Conservation (phyloP, 2,888 invertebrate genomes). For the Tenthredo distinguenda region DNA sequence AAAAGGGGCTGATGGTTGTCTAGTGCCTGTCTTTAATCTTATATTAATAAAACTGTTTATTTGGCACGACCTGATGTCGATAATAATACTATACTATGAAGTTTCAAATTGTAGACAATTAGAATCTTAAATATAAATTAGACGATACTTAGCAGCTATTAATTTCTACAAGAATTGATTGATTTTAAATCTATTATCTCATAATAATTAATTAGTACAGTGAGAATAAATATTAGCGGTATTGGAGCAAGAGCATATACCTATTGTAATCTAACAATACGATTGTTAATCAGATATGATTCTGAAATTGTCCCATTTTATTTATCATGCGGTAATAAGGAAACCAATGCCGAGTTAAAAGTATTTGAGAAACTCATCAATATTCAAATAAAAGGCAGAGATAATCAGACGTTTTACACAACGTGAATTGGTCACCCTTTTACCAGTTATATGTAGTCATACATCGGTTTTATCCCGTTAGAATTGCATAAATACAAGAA, state of each 20-base stretch:
- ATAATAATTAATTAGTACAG: conserved; percentile 19
- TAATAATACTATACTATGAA: conserved; percentile 12
- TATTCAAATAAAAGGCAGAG: background rate
- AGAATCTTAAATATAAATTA: conserved; percentile 12
- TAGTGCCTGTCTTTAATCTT: conserved; percentile 8
- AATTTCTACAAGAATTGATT: conserved; percentile 3
- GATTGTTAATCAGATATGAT: background rate
- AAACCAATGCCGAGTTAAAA: conserved; percentile 3
- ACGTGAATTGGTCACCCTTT: conserved; percentile 43
- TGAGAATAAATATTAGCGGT: conserved; percentile 3
- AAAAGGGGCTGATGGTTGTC: conserved; percentile 7
- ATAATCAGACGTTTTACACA: conserved; percentile 11
- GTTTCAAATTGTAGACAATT: conserved; percentile 14
- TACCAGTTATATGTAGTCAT: conserved; percentile 17
- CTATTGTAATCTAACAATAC: conserved; percentile 8
- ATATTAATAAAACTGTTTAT: background rate
- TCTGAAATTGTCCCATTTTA: background rate
- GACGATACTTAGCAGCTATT: background rate
- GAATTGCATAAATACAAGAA: background rate
- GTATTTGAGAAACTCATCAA: background rate
- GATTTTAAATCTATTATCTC: conserved; percentile 17
- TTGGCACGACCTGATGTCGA: conserved; percentile 31
- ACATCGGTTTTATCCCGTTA: background rate
- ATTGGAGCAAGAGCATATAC: conserved; percentile 13
- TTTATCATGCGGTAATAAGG: background rate